phyloP scores from a whole-genome alignment of 2,888 invertebrate species.

The Apotomis turbidana region DNA sequence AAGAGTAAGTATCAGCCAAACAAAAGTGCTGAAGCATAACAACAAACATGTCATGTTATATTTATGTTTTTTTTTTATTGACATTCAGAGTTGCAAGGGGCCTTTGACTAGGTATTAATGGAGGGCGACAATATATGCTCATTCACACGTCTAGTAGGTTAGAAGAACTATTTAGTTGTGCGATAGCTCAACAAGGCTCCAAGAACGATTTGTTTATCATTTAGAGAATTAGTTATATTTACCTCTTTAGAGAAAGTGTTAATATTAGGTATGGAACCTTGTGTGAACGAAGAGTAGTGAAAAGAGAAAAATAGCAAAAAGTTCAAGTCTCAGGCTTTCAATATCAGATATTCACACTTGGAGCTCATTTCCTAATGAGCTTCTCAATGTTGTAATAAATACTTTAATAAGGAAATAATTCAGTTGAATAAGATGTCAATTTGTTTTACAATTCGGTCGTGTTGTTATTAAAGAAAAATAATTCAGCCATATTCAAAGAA shows the following conservation, averaged over 20 bases:
- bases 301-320: neutral
- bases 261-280: conserved; percentile 15
- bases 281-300: conserved; percentile 1
- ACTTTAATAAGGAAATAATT: conserved; percentile 31
- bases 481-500: conserved; percentile 48
- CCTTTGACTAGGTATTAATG: conserved; percentile 14
- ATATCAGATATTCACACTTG: neutral
- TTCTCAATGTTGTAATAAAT: neutral
- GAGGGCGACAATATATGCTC: conserved; percentile 11
- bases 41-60: conserved; percentile 65
- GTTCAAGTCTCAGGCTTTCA: neutral
- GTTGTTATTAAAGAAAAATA: conserved; percentile 63
- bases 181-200: neutral
- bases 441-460: conserved; percentile 76
- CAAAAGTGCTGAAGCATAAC: conserved; percentile 80
- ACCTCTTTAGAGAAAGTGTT: neutral
- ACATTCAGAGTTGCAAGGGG: conserved; percentile 36
- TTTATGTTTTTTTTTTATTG: conserved; percentile 63
- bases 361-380: conserved; percentile 24
- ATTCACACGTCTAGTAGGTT: conserved; percentile 16
- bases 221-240: too few relatives aligned
- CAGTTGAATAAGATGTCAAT: conserved; percentile 25
- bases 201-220: too few relatives aligned
- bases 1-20: conserved; percentile 73
- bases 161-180: conserved; percentile 4